Conservation (phyloP, 2,797 vertebrate genomes). For the Pygocentrus nattereri region DNA sequence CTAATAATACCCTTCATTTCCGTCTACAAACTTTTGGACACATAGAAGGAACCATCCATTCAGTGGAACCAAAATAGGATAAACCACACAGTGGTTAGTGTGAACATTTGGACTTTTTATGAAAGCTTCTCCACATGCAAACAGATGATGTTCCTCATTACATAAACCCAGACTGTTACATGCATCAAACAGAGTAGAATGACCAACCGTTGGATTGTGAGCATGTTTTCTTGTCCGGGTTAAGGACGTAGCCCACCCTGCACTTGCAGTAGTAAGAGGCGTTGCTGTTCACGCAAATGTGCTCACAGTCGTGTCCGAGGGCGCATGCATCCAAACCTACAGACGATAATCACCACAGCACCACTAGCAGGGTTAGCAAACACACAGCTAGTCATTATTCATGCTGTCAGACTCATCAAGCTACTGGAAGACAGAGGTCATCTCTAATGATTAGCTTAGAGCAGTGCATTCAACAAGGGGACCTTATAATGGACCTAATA, state of each 20-base stretch:
- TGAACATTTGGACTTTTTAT: background rate
- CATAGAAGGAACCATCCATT: background rate
- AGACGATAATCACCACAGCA: conserved; percentile 39
- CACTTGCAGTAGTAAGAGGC: conserved; percentile 83
- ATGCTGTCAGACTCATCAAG: conserved; percentile 3
- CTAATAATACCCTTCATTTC: background rate
- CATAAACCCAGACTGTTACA: background rate
- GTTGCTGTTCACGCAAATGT: conserved; percentile 81
- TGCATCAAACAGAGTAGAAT: conserved; percentile 2
- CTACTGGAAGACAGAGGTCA: background rate
- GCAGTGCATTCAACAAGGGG: background rate
- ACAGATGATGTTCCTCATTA: background rate
- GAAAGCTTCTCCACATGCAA: background rate
- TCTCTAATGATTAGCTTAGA: background rate
- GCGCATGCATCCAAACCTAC: conserved; percentile 77
- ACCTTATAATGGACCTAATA: background rate
- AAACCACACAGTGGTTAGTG: background rate
- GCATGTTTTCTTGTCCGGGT: conserved; percentile 84
- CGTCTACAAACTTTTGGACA: background rate
- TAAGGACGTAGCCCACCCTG: conserved; percentile 80
- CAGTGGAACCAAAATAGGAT: background rate
- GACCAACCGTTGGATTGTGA: conserved; percentile 77
- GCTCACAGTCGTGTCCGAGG: conserved; percentile 84
- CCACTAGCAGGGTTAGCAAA: conserved; percentile 20
- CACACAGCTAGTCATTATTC: background rate